Percentiles rank a stretch among this genome's conserved stretches.
These are phyloP conservation scores for Dastarcus helophoroides DNA, from an alignment of 2,888 invertebrate genomes.

Conservation along the genomic window DNA sequence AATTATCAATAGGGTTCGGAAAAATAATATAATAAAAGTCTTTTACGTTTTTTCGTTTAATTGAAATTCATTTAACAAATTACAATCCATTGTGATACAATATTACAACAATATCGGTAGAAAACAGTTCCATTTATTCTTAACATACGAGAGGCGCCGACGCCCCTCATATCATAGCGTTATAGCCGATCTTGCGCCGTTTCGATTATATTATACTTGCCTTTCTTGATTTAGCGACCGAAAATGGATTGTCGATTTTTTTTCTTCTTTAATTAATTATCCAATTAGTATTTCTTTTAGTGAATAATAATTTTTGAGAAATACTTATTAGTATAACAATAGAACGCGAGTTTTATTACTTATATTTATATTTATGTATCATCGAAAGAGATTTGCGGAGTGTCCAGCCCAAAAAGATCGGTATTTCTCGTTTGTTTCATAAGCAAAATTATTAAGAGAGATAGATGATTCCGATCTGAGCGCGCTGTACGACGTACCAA, in stretches of 20 bases:
- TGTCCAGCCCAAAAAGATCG: conserved; percentile 6
- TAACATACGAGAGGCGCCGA: no score
- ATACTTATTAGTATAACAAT: conserved; percentile 27
- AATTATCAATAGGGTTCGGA: no score
- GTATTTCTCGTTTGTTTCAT: conserved; percentile 5
- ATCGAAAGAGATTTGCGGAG: conserved; percentile 25
- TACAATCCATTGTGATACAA: conserved; percentile 39
- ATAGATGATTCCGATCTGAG: conserved; percentile 29
- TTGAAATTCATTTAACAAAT: conserved; percentile 38
- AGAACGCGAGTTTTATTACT: conserved; percentile 26
- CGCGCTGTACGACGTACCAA: conserved; percentile 1
- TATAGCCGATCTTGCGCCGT: no score
- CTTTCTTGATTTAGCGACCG: conserved; percentile 25
- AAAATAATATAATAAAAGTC: no score
- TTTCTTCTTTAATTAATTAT: conserved; percentile 17
- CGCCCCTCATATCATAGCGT: no score
- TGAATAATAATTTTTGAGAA: conserved; percentile 18
- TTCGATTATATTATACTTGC: conserved; percentile 11
- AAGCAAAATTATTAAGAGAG: conserved; percentile 30
- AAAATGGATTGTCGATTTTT: conserved; percentile 33
- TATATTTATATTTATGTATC: conserved; percentile 26
- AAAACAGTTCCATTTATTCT: conserved; percentile 31
- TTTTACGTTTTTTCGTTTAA: no score
- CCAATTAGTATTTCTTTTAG: conserved; percentile 21
- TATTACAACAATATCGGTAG: conserved; percentile 34